A percentile compares a stretch with the other conserved stretches of the same genome.
Evolutionary conservation across 2,113 vertebrate species (phyloP).

Genomic region (Theristicus caerulescens): DNA sequence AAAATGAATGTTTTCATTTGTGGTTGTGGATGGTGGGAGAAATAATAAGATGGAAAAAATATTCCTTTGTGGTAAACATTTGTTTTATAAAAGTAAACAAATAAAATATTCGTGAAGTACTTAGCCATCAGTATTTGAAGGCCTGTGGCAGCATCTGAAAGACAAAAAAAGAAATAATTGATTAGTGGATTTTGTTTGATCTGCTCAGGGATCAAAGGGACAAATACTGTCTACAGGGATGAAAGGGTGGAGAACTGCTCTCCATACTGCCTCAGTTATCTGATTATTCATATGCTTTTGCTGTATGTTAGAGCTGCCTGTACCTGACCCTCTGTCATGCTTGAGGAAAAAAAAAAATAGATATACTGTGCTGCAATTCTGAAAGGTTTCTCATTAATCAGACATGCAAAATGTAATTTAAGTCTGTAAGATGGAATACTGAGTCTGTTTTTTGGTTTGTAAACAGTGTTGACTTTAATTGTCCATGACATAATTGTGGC

Average conservation of each 20-base stretch:
- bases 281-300: constrained; percentile 52
- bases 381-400: background rate
- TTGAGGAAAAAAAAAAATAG: background rate
- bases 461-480: background rate
- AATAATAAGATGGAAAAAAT: background rate
- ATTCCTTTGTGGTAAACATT: constrained; percentile 18
- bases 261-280: constrained; percentile 40
- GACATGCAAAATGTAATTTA: background rate
- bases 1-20: background rate
- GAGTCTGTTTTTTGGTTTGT: background rate
- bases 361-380: background rate
- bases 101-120: constrained; percentile 54
- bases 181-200: constrained; percentile 68
- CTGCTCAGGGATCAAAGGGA: constrained; percentile 67
- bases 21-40: background rate
- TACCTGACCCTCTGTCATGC: constrained; percentile 30
- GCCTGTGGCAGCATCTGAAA: constrained; percentile 56
- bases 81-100: constrained; percentile 55
- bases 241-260: constrained; percentile 54
- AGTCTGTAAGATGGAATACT: background rate
- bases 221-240: constrained; percentile 64
- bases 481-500: background rate
- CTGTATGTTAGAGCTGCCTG: background rate
- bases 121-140: constrained; percentile 56
- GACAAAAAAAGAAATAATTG: constrained; percentile 68